phyloP scores from a whole-genome alignment of 2,888 invertebrate species.

The Pecten maximus region DNA sequence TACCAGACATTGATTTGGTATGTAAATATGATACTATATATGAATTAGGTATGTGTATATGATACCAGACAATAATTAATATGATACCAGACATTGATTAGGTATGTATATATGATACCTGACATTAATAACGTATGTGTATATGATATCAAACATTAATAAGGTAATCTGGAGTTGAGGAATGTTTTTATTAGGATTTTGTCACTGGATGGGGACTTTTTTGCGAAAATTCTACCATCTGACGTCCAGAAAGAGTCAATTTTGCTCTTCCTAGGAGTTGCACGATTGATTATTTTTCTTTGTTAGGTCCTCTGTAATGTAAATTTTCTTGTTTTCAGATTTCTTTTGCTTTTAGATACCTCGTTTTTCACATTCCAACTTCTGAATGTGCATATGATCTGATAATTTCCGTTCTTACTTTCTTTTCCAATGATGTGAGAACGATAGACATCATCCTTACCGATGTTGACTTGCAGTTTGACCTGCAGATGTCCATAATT shows the following conservation, averaged over 20 bases:
- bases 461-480: slow-evolving; percentile 28
- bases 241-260: slow-evolving; percentile 39
- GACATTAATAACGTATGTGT: too few relatives aligned
- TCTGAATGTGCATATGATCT: slow-evolving; percentile 31
- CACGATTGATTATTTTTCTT: neutral
- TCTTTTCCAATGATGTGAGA: slow-evolving; percentile 26
- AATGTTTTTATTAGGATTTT: neutral
- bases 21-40: too few relatives aligned
- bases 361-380: slow-evolving; percentile 43
- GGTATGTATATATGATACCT: too few relatives aligned
- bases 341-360: slow-evolving; percentile 30
- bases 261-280: neutral
- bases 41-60: too few relatives aligned
- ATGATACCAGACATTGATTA: too few relatives aligned
- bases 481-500: slow-evolving; percentile 8
- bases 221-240: slow-evolving; percentile 40
- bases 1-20: too few relatives aligned
- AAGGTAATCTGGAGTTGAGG: neutral
- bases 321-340: slow-evolving; percentile 11
- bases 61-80: too few relatives aligned
- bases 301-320: slow-evolving; percentile 38
- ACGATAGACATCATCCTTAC: slow-evolving; percentile 9
- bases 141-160: too few relatives aligned
- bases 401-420: neutral
- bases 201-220: neutral